Percentiles rank a stretch among this genome's conserved stretches.
phyloP scores from a whole-genome alignment of 2,888 invertebrate genomes.

The Pemphredon lugubris region DNA sequence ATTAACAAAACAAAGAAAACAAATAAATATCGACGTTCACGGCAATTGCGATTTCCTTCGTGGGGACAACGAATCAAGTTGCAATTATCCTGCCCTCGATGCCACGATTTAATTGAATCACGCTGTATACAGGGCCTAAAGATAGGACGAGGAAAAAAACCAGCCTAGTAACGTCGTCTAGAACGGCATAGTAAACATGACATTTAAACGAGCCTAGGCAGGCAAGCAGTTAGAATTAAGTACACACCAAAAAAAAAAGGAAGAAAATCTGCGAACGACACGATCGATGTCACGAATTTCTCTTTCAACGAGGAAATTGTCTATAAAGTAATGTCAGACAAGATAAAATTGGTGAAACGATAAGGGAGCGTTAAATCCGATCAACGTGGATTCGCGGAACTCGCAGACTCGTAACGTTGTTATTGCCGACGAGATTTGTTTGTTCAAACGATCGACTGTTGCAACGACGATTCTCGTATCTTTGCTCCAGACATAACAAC shows the following conservation, averaged over 20 bases:
- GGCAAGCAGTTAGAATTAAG: not conserved
- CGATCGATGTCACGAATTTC: not conserved
- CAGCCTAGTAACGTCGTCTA: slow-evolving; percentile 4
- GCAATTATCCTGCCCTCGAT: slow-evolving; percentile 5
- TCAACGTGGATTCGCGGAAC: no score
- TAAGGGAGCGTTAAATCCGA: no score
- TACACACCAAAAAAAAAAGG: not conserved
- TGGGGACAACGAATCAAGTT: not conserved
- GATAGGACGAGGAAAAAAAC: slow-evolving; percentile 3
- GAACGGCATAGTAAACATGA: slow-evolving; percentile 13
- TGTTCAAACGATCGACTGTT: not conserved
- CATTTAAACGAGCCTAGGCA: slow-evolving; percentile 11
- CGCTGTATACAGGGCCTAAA: slow-evolving; percentile 37
- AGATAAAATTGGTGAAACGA: slow-evolving; percentile 1
- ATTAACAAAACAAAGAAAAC: no score
- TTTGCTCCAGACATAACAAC: no score
- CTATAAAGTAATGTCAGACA: no score
- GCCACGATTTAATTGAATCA: slow-evolving; percentile 2
- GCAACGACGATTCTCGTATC: not conserved
- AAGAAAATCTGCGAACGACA: not conserved
- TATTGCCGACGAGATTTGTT: not conserved
- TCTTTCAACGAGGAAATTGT: not conserved
- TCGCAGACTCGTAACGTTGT: not conserved
- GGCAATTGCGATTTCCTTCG: slow-evolving; percentile 1
- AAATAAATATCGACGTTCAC: not conserved